A percentile compares a stretch with the other conserved stretches of the same genome.
phyloP scores from a whole-genome alignment of 2,797 vertebrate genomes.

The Pseudochaenichthys georgianus region DNA sequence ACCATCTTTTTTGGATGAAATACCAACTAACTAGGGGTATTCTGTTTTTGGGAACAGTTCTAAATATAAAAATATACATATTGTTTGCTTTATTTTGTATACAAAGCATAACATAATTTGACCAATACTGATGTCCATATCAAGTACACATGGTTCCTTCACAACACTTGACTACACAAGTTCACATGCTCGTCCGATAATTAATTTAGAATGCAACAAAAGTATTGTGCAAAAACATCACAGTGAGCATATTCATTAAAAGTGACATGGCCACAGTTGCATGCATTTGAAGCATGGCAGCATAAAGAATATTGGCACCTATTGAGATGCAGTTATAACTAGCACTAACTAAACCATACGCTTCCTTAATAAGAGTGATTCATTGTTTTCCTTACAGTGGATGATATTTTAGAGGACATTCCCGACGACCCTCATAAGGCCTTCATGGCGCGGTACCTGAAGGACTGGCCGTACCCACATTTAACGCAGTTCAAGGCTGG shows the following conservation, averaged over 20 bases:
- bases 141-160: no score
- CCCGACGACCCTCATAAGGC: slow-evolving; percentile 84
- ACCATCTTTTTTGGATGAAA: no score
- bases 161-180: no score
- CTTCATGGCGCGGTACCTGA: slow-evolving; percentile 91
- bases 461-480: slow-evolving; percentile 90
- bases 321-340: background rate
- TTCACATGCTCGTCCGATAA: no score
- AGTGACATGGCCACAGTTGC: background rate
- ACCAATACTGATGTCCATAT: no score
- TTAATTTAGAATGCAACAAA: no score
- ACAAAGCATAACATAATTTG: no score
- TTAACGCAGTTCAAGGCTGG: slow-evolving; percentile 89
- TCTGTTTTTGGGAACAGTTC: no score
- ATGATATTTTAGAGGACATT: slow-evolving; percentile 88
- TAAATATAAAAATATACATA: no score
- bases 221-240: no score
- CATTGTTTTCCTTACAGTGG: slow-evolving; percentile 77
- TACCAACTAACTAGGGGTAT: no score
- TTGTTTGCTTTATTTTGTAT: no score
- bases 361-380: background rate
- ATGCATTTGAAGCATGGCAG: background rate
- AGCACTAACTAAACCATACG: background rate
- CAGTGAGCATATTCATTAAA: background rate
- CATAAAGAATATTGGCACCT: background rate